Percentiles rank a stretch among this genome's conserved stretches.
phyloP scores from a whole-genome alignment of 2,113 vertebrate genomes.

The Xiphophorus maculatus region DNA sequence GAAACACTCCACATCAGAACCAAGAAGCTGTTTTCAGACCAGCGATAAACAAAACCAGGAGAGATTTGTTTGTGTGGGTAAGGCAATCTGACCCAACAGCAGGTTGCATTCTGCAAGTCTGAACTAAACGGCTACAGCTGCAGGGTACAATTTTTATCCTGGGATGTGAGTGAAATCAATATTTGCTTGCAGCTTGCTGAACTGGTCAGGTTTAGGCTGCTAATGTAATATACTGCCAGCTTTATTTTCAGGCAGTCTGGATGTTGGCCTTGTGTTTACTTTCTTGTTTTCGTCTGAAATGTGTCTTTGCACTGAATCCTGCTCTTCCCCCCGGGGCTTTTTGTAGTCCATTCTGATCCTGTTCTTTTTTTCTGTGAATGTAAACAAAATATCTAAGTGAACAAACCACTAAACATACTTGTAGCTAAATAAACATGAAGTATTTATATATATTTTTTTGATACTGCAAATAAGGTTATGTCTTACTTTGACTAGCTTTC shows the following conservation, averaged over 20 bases:
- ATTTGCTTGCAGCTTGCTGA: constrained; percentile 1
- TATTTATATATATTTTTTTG: not conserved
- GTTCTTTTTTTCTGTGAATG: not conserved
- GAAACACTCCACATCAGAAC: not conserved
- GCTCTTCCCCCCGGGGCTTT: not conserved
- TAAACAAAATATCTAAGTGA: not conserved
- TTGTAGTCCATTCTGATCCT: constrained; percentile 1
- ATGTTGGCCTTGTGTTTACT: not conserved
- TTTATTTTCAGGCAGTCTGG: not conserved
- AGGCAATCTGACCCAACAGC: not conserved
- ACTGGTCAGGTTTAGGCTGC: not conserved
- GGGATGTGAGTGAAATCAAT: constrained; percentile 4
- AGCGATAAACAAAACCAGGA: not conserved
- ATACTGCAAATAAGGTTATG: not conserved
- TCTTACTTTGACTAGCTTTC: not conserved
- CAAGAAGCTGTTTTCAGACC: not conserved
- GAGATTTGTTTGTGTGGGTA: not conserved
- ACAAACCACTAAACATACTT: not conserved
- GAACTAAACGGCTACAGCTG: constrained; percentile 3
- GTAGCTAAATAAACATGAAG: not conserved
- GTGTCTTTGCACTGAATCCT: not conserved
- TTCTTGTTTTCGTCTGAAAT: not conserved
- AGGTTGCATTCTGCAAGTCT: not conserved
- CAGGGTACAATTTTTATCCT: constrained; percentile 1
- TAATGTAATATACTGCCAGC: not conserved